Evolutionary conservation across 2,888 invertebrate species (phyloP).

Genomic region (Plemyria rubiginata): DNA sequence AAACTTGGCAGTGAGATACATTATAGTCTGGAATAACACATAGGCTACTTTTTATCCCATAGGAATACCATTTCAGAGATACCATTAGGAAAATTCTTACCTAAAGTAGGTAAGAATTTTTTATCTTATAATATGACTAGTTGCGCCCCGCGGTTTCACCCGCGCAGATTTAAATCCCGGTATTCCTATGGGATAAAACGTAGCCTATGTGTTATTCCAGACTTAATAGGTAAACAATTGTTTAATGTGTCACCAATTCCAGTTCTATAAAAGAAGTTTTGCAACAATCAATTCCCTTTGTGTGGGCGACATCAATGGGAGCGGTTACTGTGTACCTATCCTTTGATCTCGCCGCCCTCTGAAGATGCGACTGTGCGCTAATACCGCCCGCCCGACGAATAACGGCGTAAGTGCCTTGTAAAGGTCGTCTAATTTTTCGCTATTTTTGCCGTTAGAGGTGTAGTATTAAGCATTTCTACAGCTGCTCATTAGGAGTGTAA

Average conservation of each 20-base stretch:
- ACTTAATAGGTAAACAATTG: slow-evolving; percentile 50
- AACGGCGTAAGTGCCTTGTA: slow-evolving; percentile 64
- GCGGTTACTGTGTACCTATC: slow-evolving; percentile 83
- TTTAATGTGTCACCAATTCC: slow-evolving; percentile 70
- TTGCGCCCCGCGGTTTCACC: too few relatives aligned
- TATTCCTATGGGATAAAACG: too few relatives aligned
- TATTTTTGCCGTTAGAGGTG: slow-evolving; percentile 15
- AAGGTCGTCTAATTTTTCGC: slow-evolving; percentile 36
- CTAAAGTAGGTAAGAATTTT: too few relatives aligned
- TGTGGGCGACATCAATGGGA: slow-evolving; percentile 83
- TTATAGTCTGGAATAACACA: too few relatives aligned
- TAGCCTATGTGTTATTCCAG: too few relatives aligned
- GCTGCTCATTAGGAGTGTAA: not conserved
- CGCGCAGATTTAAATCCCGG: too few relatives aligned
- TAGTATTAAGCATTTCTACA: slow-evolving; percentile 48
- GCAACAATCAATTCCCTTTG: slow-evolving; percentile 85
- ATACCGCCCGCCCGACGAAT: slow-evolving; percentile 65
- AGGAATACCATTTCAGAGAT: too few relatives aligned
- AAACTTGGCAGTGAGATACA: too few relatives aligned
- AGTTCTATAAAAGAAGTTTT: slow-evolving; percentile 70
- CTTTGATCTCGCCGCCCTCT: slow-evolving; percentile 84
- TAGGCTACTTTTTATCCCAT: too few relatives aligned
- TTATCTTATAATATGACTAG: too few relatives aligned
- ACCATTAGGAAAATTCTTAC: too few relatives aligned
- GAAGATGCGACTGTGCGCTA: slow-evolving; percentile 83